Percentiles rank a stretch among this genome's conserved stretches.
Evolutionary conservation across 2,797 vertebrate species (phyloP).

Genomic region (Gila robusta): DNA sequence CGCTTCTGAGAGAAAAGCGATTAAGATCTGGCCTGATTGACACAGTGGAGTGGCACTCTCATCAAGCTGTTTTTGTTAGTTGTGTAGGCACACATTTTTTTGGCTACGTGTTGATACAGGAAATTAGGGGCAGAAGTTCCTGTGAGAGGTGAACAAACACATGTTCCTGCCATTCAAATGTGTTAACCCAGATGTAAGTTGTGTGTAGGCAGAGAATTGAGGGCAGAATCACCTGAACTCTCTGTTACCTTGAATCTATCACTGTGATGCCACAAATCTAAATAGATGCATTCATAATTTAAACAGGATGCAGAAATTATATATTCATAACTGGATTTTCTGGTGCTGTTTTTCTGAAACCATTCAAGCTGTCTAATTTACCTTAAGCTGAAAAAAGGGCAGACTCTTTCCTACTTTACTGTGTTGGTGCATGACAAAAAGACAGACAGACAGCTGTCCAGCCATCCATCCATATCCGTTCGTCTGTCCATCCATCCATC

Average conservation of each 20-base stretch:
- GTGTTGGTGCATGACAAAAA: slow-evolving; percentile 75
- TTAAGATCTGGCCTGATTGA: slow-evolving; percentile 42
- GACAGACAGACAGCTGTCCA: slow-evolving; percentile 68
- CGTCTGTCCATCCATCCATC: not conserved
- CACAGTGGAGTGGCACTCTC: slow-evolving; percentile 4
- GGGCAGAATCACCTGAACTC: slow-evolving; percentile 17
- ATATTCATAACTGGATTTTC: slow-evolving; percentile 94
- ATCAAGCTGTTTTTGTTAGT: slow-evolving; percentile 16
- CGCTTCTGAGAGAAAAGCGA: slow-evolving; percentile 20
- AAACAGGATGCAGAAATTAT: slow-evolving; percentile 87
- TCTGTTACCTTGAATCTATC: slow-evolving; percentile 66
- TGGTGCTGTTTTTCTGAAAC: slow-evolving; percentile 88
- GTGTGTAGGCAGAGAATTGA: slow-evolving; percentile 1
- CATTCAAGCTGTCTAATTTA: slow-evolving; percentile 85
- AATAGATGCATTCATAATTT: slow-evolving; percentile 80
- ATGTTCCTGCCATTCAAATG: slow-evolving; percentile 8
- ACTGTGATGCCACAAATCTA: slow-evolving; percentile 62
- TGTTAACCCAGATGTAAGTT: slow-evolving; percentile 4
- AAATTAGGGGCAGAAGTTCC: slow-evolving; percentile 27
- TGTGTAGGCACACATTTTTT: slow-evolving; percentile 18
- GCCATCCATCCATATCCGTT: not conserved
- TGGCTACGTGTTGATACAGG: slow-evolving; percentile 21
- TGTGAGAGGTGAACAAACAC: slow-evolving; percentile 32
- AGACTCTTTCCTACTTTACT: slow-evolving; percentile 68
- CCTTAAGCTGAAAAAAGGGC: slow-evolving; percentile 69